Conservation (phyloP, 2,797 vertebrate genomes). For the Mormyrus hasselquistii region DNA sequence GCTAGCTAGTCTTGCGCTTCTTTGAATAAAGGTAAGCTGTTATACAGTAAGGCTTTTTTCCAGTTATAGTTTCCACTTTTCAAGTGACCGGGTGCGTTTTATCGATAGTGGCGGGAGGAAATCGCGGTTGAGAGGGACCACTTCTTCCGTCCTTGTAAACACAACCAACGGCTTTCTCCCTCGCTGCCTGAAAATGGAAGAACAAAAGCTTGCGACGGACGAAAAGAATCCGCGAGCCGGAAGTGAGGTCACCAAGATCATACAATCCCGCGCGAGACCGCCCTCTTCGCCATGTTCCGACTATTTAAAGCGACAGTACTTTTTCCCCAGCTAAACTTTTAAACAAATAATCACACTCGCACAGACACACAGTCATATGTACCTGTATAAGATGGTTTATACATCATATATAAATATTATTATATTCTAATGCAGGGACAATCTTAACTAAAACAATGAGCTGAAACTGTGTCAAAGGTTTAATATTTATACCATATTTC, state of each 20-base stretch:
- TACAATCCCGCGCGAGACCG: slow-evolving; percentile 16
- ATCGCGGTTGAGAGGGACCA: background rate
- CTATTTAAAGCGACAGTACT: slow-evolving; percentile 9
- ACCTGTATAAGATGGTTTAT: background rate
- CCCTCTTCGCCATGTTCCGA: slow-evolving; percentile 17
- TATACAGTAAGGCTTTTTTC: background rate
- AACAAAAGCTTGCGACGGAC: slow-evolving; percentile 37
- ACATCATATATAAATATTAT: background rate
- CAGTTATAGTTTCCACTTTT: slow-evolving; percentile 41
- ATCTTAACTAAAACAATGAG: background rate
- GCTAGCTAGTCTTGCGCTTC: background rate
- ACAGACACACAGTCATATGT: background rate
- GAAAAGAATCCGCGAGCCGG: slow-evolving; percentile 37
- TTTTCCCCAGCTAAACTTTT: background rate
- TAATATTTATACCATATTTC: background rate
- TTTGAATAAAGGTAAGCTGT: slow-evolving; percentile 21
- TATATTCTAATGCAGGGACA: background rate
- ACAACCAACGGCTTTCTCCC: slow-evolving; percentile 7
- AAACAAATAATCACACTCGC: background rate
- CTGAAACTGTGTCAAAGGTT: background rate
- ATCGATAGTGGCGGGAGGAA: background rate
- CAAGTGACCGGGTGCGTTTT: background rate
- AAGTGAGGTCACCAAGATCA: slow-evolving; percentile 35
- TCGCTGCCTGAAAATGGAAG: slow-evolving; percentile 40
- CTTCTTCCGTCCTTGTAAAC: background rate